Evolutionary conservation across 1,140 invertebrate species (phyloP), one percentile per base, ranked within the genome.

Genomic region (Lepidurus couesii): DNA sequence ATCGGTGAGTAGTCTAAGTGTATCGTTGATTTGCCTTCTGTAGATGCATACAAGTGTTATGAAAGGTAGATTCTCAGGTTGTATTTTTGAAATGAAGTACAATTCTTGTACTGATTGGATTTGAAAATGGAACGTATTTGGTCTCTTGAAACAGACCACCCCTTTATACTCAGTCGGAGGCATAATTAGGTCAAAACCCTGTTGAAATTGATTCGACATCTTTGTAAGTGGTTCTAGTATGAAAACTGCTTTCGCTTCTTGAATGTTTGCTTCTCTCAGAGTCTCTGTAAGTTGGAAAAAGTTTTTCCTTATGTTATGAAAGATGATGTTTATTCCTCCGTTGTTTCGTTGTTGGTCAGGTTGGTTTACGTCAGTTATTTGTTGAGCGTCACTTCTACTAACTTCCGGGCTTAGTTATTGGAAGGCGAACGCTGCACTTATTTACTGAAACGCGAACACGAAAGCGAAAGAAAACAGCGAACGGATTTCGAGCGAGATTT

Each of bases 121-220:
- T 65, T 65, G 53, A 7, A 65, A 65, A 21, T 65, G n/a, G 3
- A 65, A 65, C 21, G 53, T 65, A 21, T 65, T 65, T 65, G 53
- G 53, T 16, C 21, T 65, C 13, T 65, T 65, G 53, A 11, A 65
- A 21, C 53, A 65, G 16, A 65, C 53, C 8, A 65, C 9, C 8
- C 53, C 13, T 65, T 16, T 65, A 16, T 65, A 65, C 13, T 21
- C 53, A 7, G 53, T 13, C 3, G 0, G 53, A n/a, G 53, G 53
- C 53, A 65, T 65, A 16, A 65, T 65, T 65, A 16, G 53, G 53
- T 65, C 53, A 65, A n/a, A 65, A 11, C 53, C 53, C 21, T 65
- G 53, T 9, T 65, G 53, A 47, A 5, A 10, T 47, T 47, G 45
- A 47, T 10, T 10, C 45, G 45, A 47, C 16, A 47, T 10, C 45